A percentile compares a stretch with the other conserved stretches of the same genome.
Evolutionary conservation across 2,797 vertebrate species (phyloP).

Genomic region (Acanthornis magna): DNA sequence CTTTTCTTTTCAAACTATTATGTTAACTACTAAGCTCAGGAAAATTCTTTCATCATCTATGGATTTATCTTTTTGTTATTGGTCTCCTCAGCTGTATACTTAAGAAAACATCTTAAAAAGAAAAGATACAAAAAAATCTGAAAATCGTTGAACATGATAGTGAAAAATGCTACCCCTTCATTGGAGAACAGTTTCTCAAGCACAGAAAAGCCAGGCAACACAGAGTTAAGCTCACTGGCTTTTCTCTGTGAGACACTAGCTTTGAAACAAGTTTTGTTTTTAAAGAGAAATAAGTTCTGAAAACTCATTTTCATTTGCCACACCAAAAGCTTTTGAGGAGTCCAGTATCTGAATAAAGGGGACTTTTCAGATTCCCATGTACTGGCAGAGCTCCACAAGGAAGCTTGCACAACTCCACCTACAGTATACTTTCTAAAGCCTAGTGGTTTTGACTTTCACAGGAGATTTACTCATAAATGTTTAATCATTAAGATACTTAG

Average conservation of each 20-base stretch:
- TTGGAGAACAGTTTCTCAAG: neutral
- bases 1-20: conserved; percentile 67
- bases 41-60: conserved; percentile 63
- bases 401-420: conserved; percentile 26
- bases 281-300: conserved; percentile 3
- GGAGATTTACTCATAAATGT: conserved; percentile 32
- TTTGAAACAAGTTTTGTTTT: conserved; percentile 30
- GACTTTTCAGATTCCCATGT: neutral
- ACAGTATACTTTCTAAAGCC: conserved; percentile 8
- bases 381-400: conserved; percentile 6
- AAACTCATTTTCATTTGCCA: neutral
- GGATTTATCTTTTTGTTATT: conserved; percentile 58
- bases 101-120: conserved; percentile 60
- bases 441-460: conserved; percentile 23
- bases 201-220: conserved; percentile 4
- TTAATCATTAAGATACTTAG: conserved; percentile 19
- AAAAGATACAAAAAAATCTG: conserved; percentile 29
- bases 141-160: conserved; percentile 9
- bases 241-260: conserved; percentile 27
- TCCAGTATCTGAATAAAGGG: neutral
- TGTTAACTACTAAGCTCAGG: conserved; percentile 56
- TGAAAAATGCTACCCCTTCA: neutral
- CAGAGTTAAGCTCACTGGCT: conserved; percentile 42
- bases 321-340: conserved; percentile 13
- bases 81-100: conserved; percentile 36